Base-by-base conservation (phyloP, 2,888 invertebrate genomes). In the Doris montereyensis region DNA sequence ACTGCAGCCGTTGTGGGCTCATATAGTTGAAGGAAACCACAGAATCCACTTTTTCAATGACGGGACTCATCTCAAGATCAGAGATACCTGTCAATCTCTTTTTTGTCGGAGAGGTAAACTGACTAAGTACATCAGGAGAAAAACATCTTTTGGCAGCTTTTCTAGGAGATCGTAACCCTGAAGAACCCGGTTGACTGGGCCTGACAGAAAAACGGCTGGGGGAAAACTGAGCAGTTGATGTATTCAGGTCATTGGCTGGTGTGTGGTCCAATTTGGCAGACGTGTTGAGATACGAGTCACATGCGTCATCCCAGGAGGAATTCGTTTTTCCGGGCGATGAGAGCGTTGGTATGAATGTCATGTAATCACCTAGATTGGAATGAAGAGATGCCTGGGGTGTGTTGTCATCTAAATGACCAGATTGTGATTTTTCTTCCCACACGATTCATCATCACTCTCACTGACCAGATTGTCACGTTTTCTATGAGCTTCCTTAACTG, bases 251-350 rank as follows among this genome's bases (percentile, higher is more conserved):
- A 21, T 80, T 79, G 17, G 60, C 57, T 24, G 32, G 62, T 57
- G 30, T 68, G 28, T 21, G 26, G 57, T 72, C 41, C 5, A 35
- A 21, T 24, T 78, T 62, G 8, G 77, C 70, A 0, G 82, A 81
- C 24, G 78, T 83, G 30, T 84, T 83, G 41, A 88, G 83, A 80
- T 84, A 87, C 26, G 72, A 76, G 5, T 86, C 86, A 83, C 85
- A 84, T 4, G 86, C 84, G 62, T 86, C 86, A 67, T 80, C 84
- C 88, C 88, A 88, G 0, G 87, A 87, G 0, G 87, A 86, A 62
- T 87, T 83, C 0, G 87, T 86, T 81, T 87, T 86, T 4, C 83
- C 84, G 10, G 87, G 88, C 28, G 88, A 88, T 0, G 86, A 85
- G 77, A 86, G 82, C 28, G 70, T 76, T 0, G 81, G 79, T 30